Evolutionary conservation across 2,797 vertebrate species (phyloP).

Genomic region (Eptatretus atami): DNA sequence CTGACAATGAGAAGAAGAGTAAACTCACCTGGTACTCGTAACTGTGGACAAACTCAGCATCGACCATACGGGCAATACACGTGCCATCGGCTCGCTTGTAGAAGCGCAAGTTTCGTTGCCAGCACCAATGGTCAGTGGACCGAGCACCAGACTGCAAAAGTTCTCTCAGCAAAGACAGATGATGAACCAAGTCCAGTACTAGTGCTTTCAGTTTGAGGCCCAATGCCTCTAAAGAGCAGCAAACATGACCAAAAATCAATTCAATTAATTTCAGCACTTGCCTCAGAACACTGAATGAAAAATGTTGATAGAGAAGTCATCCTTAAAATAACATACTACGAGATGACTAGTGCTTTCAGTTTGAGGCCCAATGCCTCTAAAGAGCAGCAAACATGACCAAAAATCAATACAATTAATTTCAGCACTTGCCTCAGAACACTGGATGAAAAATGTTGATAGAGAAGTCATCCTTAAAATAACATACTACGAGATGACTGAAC

Average conservation of each 20-base stretch:
- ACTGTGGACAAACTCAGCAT: slow-evolving; percentile 59
- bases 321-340: too few species aligned
- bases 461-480: too few species aligned
- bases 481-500: too few species aligned
- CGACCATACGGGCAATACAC: slow-evolving; percentile 61
- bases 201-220: slow-evolving; percentile 69
- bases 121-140: slow-evolving; percentile 36
- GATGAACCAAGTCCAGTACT: slow-evolving; percentile 75
- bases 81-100: slow-evolving; percentile 35
- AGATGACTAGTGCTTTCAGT: slow-evolving; percentile 20
- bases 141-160: slow-evolving; percentile 28
- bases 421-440: too few species aligned
- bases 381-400: slow-evolving; percentile 20
- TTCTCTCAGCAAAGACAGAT: slow-evolving; percentile 59
- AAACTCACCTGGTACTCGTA: slow-evolving; percentile 65
- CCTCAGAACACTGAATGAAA: too few species aligned
- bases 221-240: slow-evolving; percentile 32
- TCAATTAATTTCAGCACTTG: too few species aligned
- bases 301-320: too few species aligned
- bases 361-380: slow-evolving; percentile 39
- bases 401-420: too few species aligned
- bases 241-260: slow-evolving; percentile 8
- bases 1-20: too few species aligned
- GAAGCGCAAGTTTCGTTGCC: slow-evolving; percentile 74
- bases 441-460: too few species aligned